Conservation (phyloP, 2,888 invertebrate genomes). For the Furcula furcula region DNA sequence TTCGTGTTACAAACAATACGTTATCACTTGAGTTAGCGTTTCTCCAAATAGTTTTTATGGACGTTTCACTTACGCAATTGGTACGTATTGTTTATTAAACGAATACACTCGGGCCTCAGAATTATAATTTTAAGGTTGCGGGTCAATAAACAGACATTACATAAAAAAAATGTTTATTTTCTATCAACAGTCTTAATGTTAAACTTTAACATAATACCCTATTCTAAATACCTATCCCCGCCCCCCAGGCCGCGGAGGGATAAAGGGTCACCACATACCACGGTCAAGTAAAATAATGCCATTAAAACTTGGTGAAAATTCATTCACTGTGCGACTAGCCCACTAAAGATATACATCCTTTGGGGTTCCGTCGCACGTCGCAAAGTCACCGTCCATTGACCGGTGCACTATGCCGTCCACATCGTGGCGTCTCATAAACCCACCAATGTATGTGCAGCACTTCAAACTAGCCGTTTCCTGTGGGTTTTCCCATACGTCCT, state of each 20-base stretch:
- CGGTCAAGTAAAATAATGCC: constrained; percentile 31
- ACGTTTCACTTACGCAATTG: no score
- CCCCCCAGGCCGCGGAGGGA: constrained; percentile 26
- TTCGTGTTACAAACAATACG: no score
- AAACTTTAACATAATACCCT: constrained; percentile 29
- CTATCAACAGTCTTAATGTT: constrained; percentile 32
- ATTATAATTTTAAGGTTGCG: no score
- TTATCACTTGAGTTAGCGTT: no score
- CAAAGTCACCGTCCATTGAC: constrained; percentile 15
- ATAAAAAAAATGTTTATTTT: constrained; percentile 23
- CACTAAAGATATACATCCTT: constrained; percentile 35
- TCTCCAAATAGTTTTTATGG: no score
- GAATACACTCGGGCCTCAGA: no score
- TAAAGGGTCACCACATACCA: constrained; percentile 23
- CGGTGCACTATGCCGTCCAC: constrained; percentile 15
- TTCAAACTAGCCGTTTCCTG: constrained; percentile 23
- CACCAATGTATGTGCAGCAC: constrained; percentile 27
- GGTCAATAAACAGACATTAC: constrained; percentile 8
- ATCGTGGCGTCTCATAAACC: constrained; percentile 21
- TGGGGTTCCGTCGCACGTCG: constrained; percentile 52
- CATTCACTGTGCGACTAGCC: constrained; percentile 49
- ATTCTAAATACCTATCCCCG: no score
- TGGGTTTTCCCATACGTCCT: constrained; percentile 10
- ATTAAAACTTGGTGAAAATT: constrained; percentile 27
- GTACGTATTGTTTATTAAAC: no score